Evolutionary conservation across 2,113 vertebrate species (phyloP).

Genomic region (Engraulis encrasicolus): DNA sequence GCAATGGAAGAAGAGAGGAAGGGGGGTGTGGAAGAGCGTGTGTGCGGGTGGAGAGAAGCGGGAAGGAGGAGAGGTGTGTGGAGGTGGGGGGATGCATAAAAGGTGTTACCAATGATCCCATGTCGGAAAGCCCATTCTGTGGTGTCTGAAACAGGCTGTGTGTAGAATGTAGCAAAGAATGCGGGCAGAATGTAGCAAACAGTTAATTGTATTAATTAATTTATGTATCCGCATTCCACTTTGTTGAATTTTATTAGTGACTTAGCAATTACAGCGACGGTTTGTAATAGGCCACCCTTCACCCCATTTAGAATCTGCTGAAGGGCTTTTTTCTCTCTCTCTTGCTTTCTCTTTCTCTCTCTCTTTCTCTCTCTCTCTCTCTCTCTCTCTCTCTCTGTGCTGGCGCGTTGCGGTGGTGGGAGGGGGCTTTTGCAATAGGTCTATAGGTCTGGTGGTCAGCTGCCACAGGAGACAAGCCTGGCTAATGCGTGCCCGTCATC

Average conservation of each 20-base stretch:
- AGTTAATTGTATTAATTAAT: too few relatives aligned
- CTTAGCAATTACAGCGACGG: too few relatives aligned
- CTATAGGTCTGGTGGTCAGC: constrained; percentile 19
- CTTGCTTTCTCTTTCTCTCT: too few relatives aligned
- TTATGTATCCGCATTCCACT: too few relatives aligned
- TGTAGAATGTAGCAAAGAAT: too few relatives aligned
- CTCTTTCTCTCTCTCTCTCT: too few relatives aligned
- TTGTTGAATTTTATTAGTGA: too few relatives aligned
- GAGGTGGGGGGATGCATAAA: constrained; percentile 37
- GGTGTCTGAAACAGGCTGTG: background rate
- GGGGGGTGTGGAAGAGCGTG: background rate
- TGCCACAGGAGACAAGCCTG: constrained; percentile 16
- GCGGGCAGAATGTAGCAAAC: too few relatives aligned
- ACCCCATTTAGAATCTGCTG: too few relatives aligned
- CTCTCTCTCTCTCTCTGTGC: too few relatives aligned
- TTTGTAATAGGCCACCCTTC: too few relatives aligned
- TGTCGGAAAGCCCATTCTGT: constrained; percentile 10
- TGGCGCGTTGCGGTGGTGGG: background rate
- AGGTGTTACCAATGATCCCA: constrained; percentile 47
- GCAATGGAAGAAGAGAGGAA: background rate
- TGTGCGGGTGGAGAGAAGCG: constrained; percentile 10
- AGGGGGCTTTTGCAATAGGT: background rate
- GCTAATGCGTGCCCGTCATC: constrained; percentile 20
- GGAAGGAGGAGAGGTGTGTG: background rate
- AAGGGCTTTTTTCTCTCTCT: too few relatives aligned